These are phyloP conservation scores for Barypeithes pellucidus DNA, from an alignment of 2,888 invertebrate genomes.

Conservation along the genomic window DNA sequence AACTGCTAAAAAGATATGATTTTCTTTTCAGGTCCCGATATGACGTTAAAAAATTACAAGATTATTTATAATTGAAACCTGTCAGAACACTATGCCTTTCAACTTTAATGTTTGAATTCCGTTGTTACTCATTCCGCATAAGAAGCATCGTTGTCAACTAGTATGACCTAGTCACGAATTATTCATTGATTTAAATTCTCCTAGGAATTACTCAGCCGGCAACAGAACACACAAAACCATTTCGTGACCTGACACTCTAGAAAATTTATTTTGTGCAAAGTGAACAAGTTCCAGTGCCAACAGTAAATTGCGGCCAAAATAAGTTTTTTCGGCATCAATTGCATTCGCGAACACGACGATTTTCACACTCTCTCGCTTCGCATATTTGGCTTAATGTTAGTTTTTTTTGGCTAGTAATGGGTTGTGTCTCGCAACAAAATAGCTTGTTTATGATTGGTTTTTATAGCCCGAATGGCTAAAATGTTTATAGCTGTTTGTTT, in stretches of 20 bases:
- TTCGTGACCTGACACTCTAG: neutral
- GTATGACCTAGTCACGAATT: too few species aligned
- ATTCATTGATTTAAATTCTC: too few species aligned
- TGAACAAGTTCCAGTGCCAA: constrained; percentile 11
- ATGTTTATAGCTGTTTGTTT: too few species aligned
- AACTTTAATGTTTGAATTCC: too few species aligned
- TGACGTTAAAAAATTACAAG: too few species aligned
- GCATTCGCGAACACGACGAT: constrained; percentile 1
- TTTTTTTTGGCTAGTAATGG: neutral
- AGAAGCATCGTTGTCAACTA: too few species aligned
- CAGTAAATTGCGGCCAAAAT: constrained; percentile 15
- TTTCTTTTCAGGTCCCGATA: too few species aligned
- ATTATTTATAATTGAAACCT: too few species aligned
- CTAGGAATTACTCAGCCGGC: neutral
- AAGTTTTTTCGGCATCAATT: constrained; percentile 1
- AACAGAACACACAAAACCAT: neutral
- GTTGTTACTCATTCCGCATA: too few species aligned
- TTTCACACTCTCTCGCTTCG: constrained; percentile 1
- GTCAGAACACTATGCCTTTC: too few species aligned
- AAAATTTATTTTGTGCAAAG: constrained; percentile 25
- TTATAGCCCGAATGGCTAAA: too few species aligned
- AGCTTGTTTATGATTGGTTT: neutral
- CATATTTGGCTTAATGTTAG: constrained; percentile 4
- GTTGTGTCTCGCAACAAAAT: neutral
- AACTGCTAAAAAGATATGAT: too few species aligned